phyloP scores from a whole-genome alignment of 1,140 invertebrate genomes.

The Hestina assimilis region DNA sequence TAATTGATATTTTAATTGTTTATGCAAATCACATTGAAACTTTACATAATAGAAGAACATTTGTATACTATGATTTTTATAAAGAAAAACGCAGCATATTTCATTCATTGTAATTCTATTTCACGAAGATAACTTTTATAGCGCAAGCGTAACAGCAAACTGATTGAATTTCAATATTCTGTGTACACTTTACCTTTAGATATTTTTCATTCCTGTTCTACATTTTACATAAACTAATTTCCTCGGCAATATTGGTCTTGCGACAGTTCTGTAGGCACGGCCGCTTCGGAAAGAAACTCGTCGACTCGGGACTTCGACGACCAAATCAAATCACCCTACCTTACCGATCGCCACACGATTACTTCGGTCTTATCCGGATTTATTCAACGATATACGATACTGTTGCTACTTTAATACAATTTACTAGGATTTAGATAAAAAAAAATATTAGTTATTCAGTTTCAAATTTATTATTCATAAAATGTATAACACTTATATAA shows the following conservation, averaged over 20 bases:
- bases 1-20: constrained; percentile 57
- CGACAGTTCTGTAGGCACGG: constrained; percentile 70
- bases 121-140: constrained; percentile 43
- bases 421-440: not conserved
- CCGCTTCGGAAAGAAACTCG: constrained; percentile 67
- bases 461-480: too few species aligned
- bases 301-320: constrained; percentile 57
- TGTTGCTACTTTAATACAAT: not conserved
- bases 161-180: constrained; percentile 67
- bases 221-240: constrained; percentile 78
- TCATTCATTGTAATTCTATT: constrained; percentile 41
- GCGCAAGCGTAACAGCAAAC: constrained; percentile 38
- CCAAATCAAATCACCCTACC: constrained; percentile 74
- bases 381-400: constrained; percentile 10
- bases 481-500: too few species aligned
- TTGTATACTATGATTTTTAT: not conserved
- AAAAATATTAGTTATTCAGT: too few species aligned
- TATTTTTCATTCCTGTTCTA: constrained; percentile 72
- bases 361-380: constrained; percentile 63
- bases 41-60: constrained; percentile 20
- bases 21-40: constrained; percentile 30
- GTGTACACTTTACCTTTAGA: constrained; percentile 56
- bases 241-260: constrained; percentile 75
- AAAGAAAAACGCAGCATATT: not conserved
- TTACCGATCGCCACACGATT: constrained; percentile 64